These are phyloP conservation scores for Alectura lathami DNA, from an alignment of 2,113 vertebrate species.

Conservation along the genomic window DNA sequence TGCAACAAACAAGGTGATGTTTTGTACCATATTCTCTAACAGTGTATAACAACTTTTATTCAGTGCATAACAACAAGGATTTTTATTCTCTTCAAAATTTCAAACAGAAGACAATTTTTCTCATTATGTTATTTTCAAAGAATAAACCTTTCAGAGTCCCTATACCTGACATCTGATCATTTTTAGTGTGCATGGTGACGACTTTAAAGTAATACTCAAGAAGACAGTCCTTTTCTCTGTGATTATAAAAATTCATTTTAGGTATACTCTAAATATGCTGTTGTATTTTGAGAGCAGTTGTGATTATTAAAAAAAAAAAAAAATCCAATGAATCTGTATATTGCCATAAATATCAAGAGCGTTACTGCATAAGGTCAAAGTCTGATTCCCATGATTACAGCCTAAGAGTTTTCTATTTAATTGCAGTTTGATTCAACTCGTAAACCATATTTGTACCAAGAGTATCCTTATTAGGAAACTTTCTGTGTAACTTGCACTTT, in stretches of 20 bases:
- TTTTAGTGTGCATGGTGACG: neutral
- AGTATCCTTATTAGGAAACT: neutral
- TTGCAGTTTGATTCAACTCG: neutral
- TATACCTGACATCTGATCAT: neutral
- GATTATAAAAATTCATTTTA: neutral
- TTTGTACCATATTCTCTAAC: slow-evolving; percentile 41
- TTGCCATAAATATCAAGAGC: neutral
- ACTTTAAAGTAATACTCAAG: neutral
- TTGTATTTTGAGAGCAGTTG: neutral
- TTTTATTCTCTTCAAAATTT: slow-evolving; percentile 3
- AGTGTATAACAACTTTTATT: no score
- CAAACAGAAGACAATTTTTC: neutral
- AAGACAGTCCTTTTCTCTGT: neutral
- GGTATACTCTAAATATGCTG: neutral
- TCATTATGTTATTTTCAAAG: slow-evolving; percentile 8
- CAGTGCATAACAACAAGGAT: neutral
- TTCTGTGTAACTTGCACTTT: neutral
- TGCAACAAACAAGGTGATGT: neutral
- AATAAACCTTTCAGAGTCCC: neutral
- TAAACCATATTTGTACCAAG: neutral
- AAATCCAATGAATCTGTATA: neutral
- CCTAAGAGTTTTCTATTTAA: neutral
- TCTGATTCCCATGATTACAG: neutral
- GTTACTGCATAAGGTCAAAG: accelerated
- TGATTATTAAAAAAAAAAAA: neutral